phyloP scores from a whole-genome alignment of 1,140 invertebrate genomes.

The Diorhabda elongata region DNA sequence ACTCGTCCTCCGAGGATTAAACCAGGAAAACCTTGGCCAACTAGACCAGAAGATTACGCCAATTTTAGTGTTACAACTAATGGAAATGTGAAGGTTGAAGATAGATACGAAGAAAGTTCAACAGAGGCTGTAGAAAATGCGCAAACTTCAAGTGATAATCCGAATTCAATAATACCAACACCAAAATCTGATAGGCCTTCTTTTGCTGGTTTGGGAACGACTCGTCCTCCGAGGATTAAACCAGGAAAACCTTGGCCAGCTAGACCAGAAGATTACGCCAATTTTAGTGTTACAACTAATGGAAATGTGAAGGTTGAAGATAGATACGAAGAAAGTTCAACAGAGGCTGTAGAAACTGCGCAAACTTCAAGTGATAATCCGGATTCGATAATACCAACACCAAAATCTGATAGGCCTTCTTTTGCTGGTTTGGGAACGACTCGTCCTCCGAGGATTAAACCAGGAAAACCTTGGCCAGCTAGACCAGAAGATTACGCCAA shows the following conservation, averaged over 20 bases:
- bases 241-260: slow-evolving; percentile 22
- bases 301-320: too few relatives aligned
- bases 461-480: slow-evolving; percentile 22
- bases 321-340: background rate
- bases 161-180: background rate
- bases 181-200: slow-evolving; percentile 8
- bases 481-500: slow-evolving; percentile 6
- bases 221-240: background rate
- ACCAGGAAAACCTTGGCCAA: slow-evolving; percentile 22
- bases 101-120: background rate
- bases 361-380: background rate
- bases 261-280: slow-evolving; percentile 1
- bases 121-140: background rate
- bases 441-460: background rate
- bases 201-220: slow-evolving; percentile 13
- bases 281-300: background rate
- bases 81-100: background rate
- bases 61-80: background rate
- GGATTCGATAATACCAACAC: background rate
- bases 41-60: slow-evolving; percentile 11
- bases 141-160: background rate
- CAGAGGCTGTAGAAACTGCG: background rate
- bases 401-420: background rate
- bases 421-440: background rate
- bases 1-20: background rate